Evolutionary conservation across 2,113 vertebrate species (phyloP).

Genomic region (Noturus placidus): DNA sequence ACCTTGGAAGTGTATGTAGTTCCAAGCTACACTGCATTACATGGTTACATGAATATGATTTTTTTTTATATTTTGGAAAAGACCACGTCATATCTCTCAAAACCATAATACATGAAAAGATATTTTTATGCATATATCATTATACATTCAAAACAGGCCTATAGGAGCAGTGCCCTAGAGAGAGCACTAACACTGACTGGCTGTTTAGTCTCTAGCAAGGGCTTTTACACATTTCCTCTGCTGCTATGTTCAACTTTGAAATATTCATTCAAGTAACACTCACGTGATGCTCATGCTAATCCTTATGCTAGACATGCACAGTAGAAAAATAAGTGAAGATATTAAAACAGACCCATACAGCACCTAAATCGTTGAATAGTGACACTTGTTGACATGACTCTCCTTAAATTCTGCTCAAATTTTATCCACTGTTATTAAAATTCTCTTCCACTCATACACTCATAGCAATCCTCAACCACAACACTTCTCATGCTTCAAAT

Average conservation of each 20-base stretch:
- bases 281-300: too few species aligned
- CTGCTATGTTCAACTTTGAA: neutral
- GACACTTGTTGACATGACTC: neutral
- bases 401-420: neutral
- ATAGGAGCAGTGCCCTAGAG: constrained; percentile 8
- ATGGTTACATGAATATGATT: neutral
- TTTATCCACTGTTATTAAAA: neutral
- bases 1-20: neutral
- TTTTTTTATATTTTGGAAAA: neutral
- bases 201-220: neutral
- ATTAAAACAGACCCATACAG: neutral
- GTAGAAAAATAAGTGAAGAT: neutral
- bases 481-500: neutral
- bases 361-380: neutral
- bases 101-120: neutral
- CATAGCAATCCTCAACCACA: neutral
- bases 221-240: constrained; percentile 1
- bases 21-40: neutral
- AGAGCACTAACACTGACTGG: neutral
- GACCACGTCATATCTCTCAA: neutral
- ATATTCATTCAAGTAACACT: constrained; percentile 9
- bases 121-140: constrained; percentile 1
- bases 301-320: constrained; percentile 9
- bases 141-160: constrained; percentile 24
- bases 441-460: neutral